Percentiles rank a stretch among this genome's conserved stretches.
These are phyloP conservation scores for Martes martes DNA, from an alignment of 2,113 vertebrate genomes.

Conservation along the genomic window DNA sequence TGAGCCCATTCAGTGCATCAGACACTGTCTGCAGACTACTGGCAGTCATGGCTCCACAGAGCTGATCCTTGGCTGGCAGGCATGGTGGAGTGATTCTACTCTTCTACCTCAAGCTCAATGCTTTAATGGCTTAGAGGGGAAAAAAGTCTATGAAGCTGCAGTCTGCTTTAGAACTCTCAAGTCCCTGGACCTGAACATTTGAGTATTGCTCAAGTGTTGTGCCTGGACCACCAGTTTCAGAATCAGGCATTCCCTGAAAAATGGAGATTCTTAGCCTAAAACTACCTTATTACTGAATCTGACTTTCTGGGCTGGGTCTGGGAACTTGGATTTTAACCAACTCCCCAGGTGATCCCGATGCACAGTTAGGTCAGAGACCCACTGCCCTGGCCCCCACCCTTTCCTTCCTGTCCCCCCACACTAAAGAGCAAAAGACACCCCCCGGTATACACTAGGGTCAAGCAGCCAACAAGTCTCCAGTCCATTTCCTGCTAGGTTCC, in stretches of 20 bases:
- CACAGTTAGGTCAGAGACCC: not conserved
- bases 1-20: not conserved
- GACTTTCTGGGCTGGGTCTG: not conserved
- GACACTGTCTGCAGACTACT: not conserved
- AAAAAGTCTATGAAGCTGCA: not conserved
- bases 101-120: not conserved
- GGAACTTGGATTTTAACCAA: not conserved
- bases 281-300: not conserved
- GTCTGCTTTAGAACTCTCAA: not conserved
- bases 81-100: not conserved
- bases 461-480: not conserved
- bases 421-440: not conserved
- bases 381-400: not conserved
- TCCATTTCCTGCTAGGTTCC: conserved; percentile 10
- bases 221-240: not conserved
- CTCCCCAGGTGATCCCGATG: not conserved
- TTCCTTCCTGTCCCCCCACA: not conserved
- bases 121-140: not conserved
- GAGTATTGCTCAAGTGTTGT: not conserved
- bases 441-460: not conserved
- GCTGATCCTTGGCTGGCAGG: not conserved
- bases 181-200: not conserved
- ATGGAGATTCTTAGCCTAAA: not conserved
- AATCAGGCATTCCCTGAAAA: not conserved
- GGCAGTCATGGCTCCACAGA: not conserved